phyloP scores from a whole-genome alignment of 1,140 invertebrate species.

The Calliopsis andreniformis region DNA sequence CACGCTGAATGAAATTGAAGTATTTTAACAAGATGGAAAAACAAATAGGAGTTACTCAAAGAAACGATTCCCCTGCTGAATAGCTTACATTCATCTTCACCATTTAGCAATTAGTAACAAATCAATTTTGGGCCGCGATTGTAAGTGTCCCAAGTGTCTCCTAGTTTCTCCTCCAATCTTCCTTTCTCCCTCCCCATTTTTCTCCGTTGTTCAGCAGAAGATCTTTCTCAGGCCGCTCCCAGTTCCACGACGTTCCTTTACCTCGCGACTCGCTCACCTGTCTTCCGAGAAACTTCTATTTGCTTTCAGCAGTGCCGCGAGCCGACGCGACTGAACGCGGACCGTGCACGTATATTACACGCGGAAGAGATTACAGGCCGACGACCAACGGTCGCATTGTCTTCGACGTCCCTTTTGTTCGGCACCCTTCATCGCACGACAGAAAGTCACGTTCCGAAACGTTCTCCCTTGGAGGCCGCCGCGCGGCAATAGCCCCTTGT shows the following conservation, averaged over 20 bases:
- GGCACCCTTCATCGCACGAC: background rate
- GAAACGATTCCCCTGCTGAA: too few relatives aligned
- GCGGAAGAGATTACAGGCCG: background rate
- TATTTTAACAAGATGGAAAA: too few relatives aligned
- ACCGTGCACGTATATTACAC: background rate
- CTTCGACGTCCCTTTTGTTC: background rate
- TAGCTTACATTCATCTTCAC: too few relatives aligned
- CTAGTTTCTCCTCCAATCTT: too few relatives aligned
- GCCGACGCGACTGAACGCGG: background rate
- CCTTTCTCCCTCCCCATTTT: background rate
- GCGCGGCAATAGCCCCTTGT: too few relatives aligned
- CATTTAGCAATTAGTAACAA: too few relatives aligned
- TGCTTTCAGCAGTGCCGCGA: conserved; percentile 8
- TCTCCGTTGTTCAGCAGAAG: background rate
- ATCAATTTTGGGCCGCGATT: too few relatives aligned
- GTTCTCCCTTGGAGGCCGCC: too few relatives aligned
- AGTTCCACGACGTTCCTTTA: background rate
- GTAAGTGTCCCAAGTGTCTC: too few relatives aligned
- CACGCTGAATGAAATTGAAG: too few relatives aligned
- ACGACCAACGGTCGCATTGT: background rate
- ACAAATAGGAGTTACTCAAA: too few relatives aligned
- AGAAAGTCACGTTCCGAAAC: background rate
- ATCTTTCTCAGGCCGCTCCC: conserved; percentile 8
- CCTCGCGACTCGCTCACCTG: conserved; percentile 17
- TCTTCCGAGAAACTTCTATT: conserved; percentile 29